Conservation (phyloP, 2,888 invertebrate species). For the Nymphalis c-album region DNA sequence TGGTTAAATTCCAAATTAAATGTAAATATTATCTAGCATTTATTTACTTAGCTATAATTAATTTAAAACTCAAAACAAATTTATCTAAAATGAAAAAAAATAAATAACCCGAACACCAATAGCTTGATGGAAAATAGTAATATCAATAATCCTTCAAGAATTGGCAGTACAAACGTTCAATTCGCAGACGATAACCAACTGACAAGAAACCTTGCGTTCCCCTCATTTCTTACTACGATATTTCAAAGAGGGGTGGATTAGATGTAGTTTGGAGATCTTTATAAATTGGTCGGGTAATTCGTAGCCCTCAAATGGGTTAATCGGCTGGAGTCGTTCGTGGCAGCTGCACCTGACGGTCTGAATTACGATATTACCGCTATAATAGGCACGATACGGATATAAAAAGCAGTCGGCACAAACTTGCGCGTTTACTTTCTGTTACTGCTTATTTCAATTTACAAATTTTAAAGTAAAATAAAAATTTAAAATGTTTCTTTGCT, state of each 20-base stretch:
- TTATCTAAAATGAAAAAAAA: too few species aligned
- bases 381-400: slow-evolving; percentile 40
- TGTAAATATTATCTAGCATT: too few species aligned
- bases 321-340: slow-evolving; percentile 68
- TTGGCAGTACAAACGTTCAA: slow-evolving; percentile 64
- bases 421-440: slow-evolving; percentile 26
- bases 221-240: slow-evolving; percentile 33
- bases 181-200: slow-evolving; percentile 51
- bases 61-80: neutral
- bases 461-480: neutral
- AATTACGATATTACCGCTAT: slow-evolving; percentile 66
- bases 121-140: slow-evolving; percentile 45
- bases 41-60: too few species aligned
- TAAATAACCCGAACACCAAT: slow-evolving; percentile 33
- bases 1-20: too few species aligned
- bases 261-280: slow-evolving; percentile 48
- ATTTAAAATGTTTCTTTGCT: neutral
- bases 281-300: slow-evolving; percentile 46
- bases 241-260: slow-evolving; percentile 34
- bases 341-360: slow-evolving; percentile 77
- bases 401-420: slow-evolving; percentile 38
- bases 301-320: slow-evolving; percentile 70
- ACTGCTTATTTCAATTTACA: slow-evolving; percentile 23
- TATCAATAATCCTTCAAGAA: slow-evolving; percentile 69
- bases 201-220: slow-evolving; percentile 44